phyloP scores from a whole-genome alignment of 2,888 invertebrate species.

The Tachina grossa region DNA sequence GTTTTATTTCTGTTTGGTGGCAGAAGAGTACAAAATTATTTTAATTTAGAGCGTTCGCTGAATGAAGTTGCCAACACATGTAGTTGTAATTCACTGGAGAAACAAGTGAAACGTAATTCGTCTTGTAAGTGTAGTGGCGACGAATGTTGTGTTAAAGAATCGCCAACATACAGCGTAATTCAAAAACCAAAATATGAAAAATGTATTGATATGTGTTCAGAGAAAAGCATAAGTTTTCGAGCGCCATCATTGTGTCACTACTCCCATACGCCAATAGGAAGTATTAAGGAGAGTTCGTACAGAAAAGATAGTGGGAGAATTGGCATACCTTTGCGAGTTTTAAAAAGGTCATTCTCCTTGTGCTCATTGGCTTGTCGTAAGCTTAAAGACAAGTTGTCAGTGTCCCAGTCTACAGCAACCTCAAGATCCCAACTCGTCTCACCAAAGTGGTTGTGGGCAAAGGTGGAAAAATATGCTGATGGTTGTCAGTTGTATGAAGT shows the following conservation, averaged over 20 bases:
- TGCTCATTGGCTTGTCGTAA: constrained; percentile 75
- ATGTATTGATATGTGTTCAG: constrained; percentile 6
- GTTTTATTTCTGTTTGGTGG: constrained; percentile 75
- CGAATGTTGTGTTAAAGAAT: background rate
- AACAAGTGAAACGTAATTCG: constrained; percentile 22
- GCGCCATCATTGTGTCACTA: background rate
- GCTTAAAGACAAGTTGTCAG: constrained; percentile 69
- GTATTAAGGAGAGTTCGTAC: background rate
- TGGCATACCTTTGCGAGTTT: constrained; percentile 32
- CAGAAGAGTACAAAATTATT: constrained; percentile 59
- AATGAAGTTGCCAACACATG: constrained; percentile 14
- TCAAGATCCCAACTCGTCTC: background rate
- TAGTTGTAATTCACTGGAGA: constrained; percentile 47
- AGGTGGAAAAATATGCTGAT: constrained; percentile 72
- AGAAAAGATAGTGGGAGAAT: constrained; percentile 5
- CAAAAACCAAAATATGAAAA: constrained; percentile 50
- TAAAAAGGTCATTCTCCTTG: constrained; percentile 74
- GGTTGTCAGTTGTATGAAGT: constrained; percentile 78
- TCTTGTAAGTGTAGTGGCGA: constrained; percentile 34
- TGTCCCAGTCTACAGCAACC: background rate
- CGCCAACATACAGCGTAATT: constrained; percentile 35
- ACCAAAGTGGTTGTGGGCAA: constrained; percentile 76
- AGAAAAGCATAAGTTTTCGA: constrained; percentile 11
- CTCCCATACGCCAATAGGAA: constrained; percentile 11
- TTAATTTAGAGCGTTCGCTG: constrained; percentile 18